Base-by-base conservation (phyloP, 2,113 vertebrate species). In the Mystacornis crossleyi region DNA sequence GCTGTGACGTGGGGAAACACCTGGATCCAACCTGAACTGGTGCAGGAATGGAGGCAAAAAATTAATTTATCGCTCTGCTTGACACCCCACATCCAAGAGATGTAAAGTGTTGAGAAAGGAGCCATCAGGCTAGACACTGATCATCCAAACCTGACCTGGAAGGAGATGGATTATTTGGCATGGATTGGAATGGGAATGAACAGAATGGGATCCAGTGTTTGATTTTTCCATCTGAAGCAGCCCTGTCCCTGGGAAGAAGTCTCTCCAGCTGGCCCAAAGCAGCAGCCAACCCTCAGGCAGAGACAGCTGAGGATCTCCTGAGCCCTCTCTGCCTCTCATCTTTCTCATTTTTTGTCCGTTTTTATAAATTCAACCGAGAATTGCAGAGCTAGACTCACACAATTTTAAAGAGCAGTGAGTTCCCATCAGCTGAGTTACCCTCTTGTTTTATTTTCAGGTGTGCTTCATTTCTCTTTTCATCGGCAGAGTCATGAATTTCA, bases 401-500 rank as follows among this genome's bases (percentile, higher is more conserved):
- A 31, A 4, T 29, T 60, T 82, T 36, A 38, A 71, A 16, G 7
- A 61, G 8, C 20, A 34, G 18, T 12, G 19, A 61, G 14, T 90
- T 64, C 28, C 70, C 81, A 38, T 6, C 74, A 65, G 24, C 84
- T 91, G 31, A 86, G 12, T 42, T 8, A 24, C 14, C 15, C 23
- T 86, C n/a, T 51, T 81, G 29, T 80, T 96, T 69, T 61, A 26
- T 87, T 96, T 94, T 47, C 34, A 97, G 97, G 53, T 81, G 23
- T 18, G 20, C 26, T 6, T 87, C 18, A 3, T 90, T 61, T 42
- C 45, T 10, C 1, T 29, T 10, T 4, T 81, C 58, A 8, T 81
- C 31, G 0, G 4, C 25, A 34, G n/a, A n/a, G n/a, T n/a, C n/a
- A n/a, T n/a, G n/a, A n/a, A n/a, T n/a, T n/a, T n/a, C n/a, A n/a